These are phyloP conservation scores for Pollenia labialis DNA, from an alignment of 2,888 invertebrate genomes.

Conservation along the genomic window DNA sequence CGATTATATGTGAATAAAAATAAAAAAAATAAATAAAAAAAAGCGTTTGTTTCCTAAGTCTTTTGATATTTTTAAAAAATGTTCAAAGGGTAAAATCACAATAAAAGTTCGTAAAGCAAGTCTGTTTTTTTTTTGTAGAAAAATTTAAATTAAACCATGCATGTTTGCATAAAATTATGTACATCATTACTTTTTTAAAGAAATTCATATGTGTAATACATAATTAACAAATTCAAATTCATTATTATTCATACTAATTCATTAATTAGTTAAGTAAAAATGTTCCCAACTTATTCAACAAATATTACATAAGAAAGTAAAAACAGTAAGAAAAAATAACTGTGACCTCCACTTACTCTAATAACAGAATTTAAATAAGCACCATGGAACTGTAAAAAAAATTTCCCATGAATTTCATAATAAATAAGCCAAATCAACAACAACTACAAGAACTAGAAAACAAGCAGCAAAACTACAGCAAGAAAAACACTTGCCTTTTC, in stretches of 20 bases:
- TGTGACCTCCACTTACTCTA: conserved; percentile 24
- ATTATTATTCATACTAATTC: no score
- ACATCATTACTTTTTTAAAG: no score
- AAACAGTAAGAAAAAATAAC: conserved; percentile 11
- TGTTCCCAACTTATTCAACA: neutral
- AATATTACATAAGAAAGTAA: conserved; percentile 44
- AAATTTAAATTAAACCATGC: no score
- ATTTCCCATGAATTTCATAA: conserved; percentile 61
- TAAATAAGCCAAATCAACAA: conserved; percentile 14
- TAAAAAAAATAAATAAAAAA: no score
- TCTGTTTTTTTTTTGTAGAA: no score
- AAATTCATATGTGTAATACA: no score
- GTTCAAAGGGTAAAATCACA: no score
- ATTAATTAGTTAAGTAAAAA: no score
- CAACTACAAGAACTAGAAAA: neutral
- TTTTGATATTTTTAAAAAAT: conserved; percentile 20
- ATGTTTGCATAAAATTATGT: no score
- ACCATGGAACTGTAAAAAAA: neutral
- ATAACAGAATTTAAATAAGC: conserved; percentile 15
- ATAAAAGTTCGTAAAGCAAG: no score
- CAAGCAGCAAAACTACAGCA: conserved; percentile 1
- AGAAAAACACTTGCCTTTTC: conserved; percentile 72
- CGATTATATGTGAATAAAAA: no score
- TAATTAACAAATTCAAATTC: no score
- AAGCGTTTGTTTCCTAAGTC: conserved; percentile 19